A percentile compares a stretch with the other conserved stretches of the same genome.
phyloP scores from a whole-genome alignment of 2,113 vertebrate species.

The Petaurus breviceps region DNA sequence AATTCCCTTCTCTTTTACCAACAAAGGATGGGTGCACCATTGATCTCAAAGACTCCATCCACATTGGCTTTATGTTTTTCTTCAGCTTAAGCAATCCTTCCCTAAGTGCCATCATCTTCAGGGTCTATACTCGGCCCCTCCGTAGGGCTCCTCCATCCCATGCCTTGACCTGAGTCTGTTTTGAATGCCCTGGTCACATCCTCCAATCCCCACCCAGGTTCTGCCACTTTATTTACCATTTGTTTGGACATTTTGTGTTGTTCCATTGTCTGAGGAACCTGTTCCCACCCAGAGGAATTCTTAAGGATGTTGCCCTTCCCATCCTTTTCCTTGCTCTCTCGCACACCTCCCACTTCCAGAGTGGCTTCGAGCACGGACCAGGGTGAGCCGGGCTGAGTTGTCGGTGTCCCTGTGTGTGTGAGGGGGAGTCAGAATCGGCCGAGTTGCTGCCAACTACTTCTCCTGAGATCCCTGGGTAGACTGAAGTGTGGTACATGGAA shows the following conservation, averaged over 20 bases:
- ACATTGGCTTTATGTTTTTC: neutral
- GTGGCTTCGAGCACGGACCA: neutral
- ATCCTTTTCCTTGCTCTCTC: conserved; percentile 3
- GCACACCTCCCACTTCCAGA: neutral
- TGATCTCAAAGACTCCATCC: neutral
- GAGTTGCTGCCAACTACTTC: neutral
- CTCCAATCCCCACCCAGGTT: neutral
- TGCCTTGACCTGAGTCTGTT: neutral
- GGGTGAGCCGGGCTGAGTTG: neutral
- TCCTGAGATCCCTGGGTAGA: neutral
- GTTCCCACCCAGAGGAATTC: conserved; percentile 4
- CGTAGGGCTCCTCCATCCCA: neutral
- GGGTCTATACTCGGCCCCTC: neutral
- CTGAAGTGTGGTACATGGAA: neutral
- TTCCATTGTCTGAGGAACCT: conserved; percentile 14
- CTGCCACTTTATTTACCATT: neutral
- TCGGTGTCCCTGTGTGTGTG: too few relatives aligned
- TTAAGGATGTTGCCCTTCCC: conserved; percentile 11
- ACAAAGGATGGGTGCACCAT: too few relatives aligned
- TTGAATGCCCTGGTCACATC: neutral
- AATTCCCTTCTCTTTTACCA: neutral
- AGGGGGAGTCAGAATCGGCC: neutral
- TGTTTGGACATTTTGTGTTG: neutral
- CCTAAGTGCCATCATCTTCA: neutral
- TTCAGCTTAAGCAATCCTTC: neutral